A percentile compares a stretch with the other conserved stretches of the same genome.
Evolutionary conservation across 2,113 vertebrate species (phyloP).

Genomic region (Excalfactoria chinensis): DNA sequence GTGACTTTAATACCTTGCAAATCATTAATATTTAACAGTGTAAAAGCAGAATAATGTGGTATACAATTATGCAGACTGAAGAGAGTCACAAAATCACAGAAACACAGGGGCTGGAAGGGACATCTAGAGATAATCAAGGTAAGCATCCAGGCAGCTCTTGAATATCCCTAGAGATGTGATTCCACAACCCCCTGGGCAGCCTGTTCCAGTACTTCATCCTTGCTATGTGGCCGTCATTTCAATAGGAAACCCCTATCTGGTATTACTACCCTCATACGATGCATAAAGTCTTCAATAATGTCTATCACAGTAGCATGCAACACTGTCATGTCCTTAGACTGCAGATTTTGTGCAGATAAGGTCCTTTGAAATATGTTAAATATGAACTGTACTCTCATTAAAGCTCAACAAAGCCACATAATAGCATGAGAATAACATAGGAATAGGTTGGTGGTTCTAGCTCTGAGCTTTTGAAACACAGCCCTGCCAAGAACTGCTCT

Average conservation of each 20-base stretch:
- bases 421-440: background rate
- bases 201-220: no score
- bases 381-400: background rate
- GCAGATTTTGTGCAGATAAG: background rate
- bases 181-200: no score
- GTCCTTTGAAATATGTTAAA: background rate
- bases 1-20: background rate
- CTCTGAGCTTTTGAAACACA: background rate
- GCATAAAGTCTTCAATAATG: background rate
- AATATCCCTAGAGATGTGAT: no score
- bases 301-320: background rate
- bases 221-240: rapidly evolving
- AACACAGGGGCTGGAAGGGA: no score
- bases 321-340: background rate
- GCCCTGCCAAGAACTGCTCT: background rate
- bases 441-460: background rate
- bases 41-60: background rate
- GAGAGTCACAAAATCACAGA: no score
- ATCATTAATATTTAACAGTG: background rate
- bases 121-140: no score
- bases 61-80: background rate
- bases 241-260: background rate
- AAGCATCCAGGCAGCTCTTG: no score
- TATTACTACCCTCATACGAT: background rate
- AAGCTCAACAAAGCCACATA: background rate